A percentile compares a stretch with the other conserved stretches of the same genome.
Conservation (phyloP, 2,888 invertebrate genomes). For the Steromphala cineraria region DNA sequence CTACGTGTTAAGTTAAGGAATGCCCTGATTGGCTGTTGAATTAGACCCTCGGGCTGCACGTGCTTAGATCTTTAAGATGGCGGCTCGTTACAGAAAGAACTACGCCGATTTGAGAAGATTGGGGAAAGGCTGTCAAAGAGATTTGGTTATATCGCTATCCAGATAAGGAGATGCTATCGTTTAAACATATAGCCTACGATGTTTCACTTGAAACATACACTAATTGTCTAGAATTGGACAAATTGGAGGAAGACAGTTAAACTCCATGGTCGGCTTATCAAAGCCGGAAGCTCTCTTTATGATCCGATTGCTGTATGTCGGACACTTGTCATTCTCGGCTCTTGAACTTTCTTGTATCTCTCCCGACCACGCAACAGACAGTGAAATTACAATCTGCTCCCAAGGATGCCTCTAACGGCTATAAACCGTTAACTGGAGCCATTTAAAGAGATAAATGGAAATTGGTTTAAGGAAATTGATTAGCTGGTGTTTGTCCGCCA, state of each 20-base stretch:
- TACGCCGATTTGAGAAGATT: neutral
- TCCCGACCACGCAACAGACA: neutral
- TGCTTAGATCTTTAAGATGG: constrained; percentile 12
- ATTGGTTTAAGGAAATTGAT: constrained; percentile 7
- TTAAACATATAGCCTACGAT: constrained; percentile 13
- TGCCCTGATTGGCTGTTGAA: constrained; percentile 18
- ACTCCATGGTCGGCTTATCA: constrained; percentile 13
- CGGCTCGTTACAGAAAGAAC: neutral
- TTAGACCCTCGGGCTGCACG: neutral
- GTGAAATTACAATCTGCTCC: constrained; percentile 10
- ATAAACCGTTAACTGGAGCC: constrained; percentile 16
- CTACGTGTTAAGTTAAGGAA: constrained; percentile 4
- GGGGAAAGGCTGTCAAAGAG: constrained; percentile 11
- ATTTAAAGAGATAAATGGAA: constrained; percentile 8
- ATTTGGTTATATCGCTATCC: neutral
- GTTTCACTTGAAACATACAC: constrained; percentile 19
- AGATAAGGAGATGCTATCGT: neutral
- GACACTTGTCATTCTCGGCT: neutral
- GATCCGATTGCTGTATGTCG: neutral
- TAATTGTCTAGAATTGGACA: constrained; percentile 25
- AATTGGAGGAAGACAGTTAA: constrained; percentile 1
- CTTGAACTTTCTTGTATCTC: neutral
- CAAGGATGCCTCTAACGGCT: neutral
- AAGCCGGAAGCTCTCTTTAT: neutral
- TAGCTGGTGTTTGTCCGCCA: neutral